Conservation (phyloP, 2,888 invertebrate genomes). For the Acrocera orbiculus region DNA sequence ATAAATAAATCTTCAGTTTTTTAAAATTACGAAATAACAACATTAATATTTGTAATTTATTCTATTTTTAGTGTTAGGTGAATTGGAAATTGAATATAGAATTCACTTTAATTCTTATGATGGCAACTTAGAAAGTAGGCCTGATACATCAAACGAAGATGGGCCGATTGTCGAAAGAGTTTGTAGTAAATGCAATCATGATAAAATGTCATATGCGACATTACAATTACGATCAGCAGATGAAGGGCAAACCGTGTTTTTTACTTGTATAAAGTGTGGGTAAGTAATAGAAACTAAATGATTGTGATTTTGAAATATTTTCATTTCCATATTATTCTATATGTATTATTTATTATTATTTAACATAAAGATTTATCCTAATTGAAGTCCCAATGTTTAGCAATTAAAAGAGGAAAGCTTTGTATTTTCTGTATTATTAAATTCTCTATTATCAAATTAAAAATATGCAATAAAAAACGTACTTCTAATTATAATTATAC, state of each 20-base stretch:
- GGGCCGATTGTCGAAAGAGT: slow-evolving; percentile 66
- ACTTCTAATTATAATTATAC: too few relatives aligned
- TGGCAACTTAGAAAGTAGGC: slow-evolving; percentile 26
- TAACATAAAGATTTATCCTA: too few relatives aligned
- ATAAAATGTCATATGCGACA: slow-evolving; percentile 90
- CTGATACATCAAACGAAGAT: too few relatives aligned
- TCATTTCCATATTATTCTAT: too few relatives aligned
- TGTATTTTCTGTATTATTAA: too few relatives aligned
- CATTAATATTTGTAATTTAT: slow-evolving; percentile 17
- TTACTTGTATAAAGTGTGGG: slow-evolving; percentile 78
- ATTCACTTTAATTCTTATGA: slow-evolving; percentile 51
- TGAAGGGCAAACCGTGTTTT: slow-evolving; percentile 99
- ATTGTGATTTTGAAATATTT: too few relatives aligned
- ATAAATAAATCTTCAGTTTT: slow-evolving; percentile 1
- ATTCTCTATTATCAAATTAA: too few relatives aligned
- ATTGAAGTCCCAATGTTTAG: too few relatives aligned
- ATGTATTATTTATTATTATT: too few relatives aligned
- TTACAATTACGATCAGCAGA: slow-evolving; percentile 90
- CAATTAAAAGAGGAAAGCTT: too few relatives aligned
- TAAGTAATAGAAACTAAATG: too few relatives aligned
- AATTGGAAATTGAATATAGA: slow-evolving; percentile 47
- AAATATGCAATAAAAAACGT: too few relatives aligned
- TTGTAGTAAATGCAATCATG: slow-evolving; percentile 76
- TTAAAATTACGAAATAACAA: not conserved
- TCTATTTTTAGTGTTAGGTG: slow-evolving; percentile 53